phyloP scores from a whole-genome alignment of 2,797 vertebrate genomes.

The Esox lucius region DNA sequence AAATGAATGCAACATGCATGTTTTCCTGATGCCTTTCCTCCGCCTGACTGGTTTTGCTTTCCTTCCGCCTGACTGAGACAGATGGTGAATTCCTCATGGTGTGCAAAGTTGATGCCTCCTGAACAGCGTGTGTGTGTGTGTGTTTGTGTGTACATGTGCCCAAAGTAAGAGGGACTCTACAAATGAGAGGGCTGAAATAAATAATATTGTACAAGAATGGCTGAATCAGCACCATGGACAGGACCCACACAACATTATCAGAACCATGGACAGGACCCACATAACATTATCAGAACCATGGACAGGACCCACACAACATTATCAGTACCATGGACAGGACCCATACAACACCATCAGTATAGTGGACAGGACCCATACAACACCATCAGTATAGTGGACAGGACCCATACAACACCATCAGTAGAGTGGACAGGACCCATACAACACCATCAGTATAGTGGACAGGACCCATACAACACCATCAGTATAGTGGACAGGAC shows the following conservation, averaged over 20 bases:
- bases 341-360: not conserved
- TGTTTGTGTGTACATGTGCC: conserved; percentile 4
- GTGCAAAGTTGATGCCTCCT: not conserved
- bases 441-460: not conserved
- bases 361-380: not conserved
- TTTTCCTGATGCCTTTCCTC: too few relatives aligned
- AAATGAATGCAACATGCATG: conserved; percentile 21
- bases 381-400: not conserved
- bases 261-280: not conserved
- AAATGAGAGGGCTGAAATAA: not conserved
- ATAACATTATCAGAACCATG: not conserved
- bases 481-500: not conserved
- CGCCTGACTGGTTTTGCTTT: conserved; percentile 31
- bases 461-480: not conserved
- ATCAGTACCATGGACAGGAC: not conserved
- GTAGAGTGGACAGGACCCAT: not conserved
- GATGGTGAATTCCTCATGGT: conserved; percentile 21
- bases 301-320: not conserved
- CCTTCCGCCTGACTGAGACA: conserved; percentile 17
- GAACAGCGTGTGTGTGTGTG: conserved; percentile 11
- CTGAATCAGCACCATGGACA: not conserved
- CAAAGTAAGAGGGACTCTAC: not conserved
- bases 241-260: not conserved
- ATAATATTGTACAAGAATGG: not conserved
- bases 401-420: not conserved